Evolutionary conservation across 2,113 vertebrate species (phyloP), one percentile per base, ranked within the genome.

Genomic region (Prionailurus bengalensis): DNA sequence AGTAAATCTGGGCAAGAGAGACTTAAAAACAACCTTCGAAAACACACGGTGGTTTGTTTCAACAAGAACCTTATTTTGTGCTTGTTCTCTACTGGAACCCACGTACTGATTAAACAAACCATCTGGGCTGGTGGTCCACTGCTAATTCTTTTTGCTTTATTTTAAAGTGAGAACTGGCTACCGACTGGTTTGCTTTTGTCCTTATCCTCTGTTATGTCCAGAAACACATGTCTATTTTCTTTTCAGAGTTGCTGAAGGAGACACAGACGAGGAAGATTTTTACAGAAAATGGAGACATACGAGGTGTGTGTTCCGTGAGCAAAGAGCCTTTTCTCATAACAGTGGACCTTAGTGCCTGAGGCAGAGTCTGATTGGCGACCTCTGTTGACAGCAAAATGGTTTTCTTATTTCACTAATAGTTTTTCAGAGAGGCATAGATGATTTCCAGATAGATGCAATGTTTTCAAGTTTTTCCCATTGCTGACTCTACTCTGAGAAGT

Each of bases 221-320:
- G 84, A 89, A 92, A 89, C 7, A 93, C 31, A 80, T 11, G 33
- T 76, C 39, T 91, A 76, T 84, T 83, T 80, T 33, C 55, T 29
- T 91, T 93, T 55, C n/a, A 17, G 70, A 87, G 68, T 12, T 63
- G 17, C 51, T 87, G 63, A 70, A 61, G 76, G 58, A 94, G 51
- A 96, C 78, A 81, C 21, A 88, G 89, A 95, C 65, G 27, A 9
- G 25, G 45, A 29, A 31, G 11, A 13, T 82, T 79, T 68, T 82
- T 74, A 42, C 3, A 33, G 48, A 94, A 66, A 97, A 94, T 12
- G 45, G 51, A 74, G 76, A 79, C 31, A 29, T 15, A 16, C 0
- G 16, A 8, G 27, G 42, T 16, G 4, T 27, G 7, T 0, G 0
- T 0, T 1, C 61, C 1, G 0, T 51, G 23, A 31, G 29, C 45